Evolutionary conservation across 2,797 vertebrate genomes (phyloP).

Genomic region (Poeciliopsis turneri): DNA sequence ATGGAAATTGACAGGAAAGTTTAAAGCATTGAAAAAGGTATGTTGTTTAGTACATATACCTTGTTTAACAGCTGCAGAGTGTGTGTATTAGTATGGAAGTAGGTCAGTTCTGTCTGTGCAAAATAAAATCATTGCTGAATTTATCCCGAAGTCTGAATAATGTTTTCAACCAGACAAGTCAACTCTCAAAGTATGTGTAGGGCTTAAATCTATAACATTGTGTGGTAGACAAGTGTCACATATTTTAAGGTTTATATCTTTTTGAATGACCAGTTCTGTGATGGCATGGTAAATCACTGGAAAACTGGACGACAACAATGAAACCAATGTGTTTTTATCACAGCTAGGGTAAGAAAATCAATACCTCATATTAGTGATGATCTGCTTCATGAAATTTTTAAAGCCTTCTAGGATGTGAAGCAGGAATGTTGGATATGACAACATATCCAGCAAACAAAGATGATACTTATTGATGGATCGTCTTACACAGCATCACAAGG

Average conservation of each 20-base stretch:
- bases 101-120: conserved; percentile 58
- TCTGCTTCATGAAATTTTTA: conserved; percentile 48
- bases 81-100: conserved; percentile 52
- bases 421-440: conserved; percentile 33
- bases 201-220: conserved; percentile 11
- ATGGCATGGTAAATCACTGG: conserved; percentile 40
- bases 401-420: conserved; percentile 36
- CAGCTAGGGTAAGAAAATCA: conserved; percentile 55
- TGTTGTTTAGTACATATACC: conserved; percentile 14
- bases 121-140: conserved; percentile 22
- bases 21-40: conserved; percentile 23
- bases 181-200: conserved; percentile 1
- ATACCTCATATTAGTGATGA: conserved; percentile 61
- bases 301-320: conserved; percentile 41
- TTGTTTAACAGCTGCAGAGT: conserved; percentile 53
- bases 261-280: conserved; percentile 29
- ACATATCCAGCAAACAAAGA: conserved; percentile 25
- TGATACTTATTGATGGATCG: conserved; percentile 34
- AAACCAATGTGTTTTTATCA: conserved; percentile 33
- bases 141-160: conserved; percentile 26
- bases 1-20: conserved; percentile 48
- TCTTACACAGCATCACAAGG: not conserved
- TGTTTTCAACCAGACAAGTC: conserved; percentile 18
- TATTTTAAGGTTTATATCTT: conserved; percentile 20
- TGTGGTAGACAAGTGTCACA: not conserved